These are phyloP conservation scores for Anaspis maculata DNA, from an alignment of 2,888 invertebrate genomes.

Conservation along the genomic window DNA sequence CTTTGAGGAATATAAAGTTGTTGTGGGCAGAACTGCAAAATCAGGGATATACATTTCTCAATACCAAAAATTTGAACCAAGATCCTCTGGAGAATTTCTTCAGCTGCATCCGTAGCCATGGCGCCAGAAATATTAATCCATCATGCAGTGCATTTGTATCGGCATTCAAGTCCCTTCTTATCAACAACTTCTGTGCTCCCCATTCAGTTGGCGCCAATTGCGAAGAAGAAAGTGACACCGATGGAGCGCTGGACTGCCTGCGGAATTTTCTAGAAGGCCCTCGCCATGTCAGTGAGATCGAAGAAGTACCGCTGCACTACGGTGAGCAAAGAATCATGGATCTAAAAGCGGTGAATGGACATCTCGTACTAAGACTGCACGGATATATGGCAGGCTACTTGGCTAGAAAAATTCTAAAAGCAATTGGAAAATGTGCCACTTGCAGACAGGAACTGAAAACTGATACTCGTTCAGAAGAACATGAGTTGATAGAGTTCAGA, in stretches of 20 bases:
- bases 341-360: not conserved
- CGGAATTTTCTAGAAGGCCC: not conserved
- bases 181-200: slow-evolving; percentile 13
- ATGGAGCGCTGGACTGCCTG: slow-evolving; percentile 7
- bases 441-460: not conserved
- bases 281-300: not conserved
- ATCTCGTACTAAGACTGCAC: not conserved
- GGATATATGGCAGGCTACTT: not conserved
- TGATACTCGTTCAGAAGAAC: not conserved
- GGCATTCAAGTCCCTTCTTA: slow-evolving; percentile 9
- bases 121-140: slow-evolving; percentile 10
- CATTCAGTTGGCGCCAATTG: slow-evolving; percentile 11
- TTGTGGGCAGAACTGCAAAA: not conserved
- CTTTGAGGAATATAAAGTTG: not conserved
- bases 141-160: slow-evolving; percentile 9
- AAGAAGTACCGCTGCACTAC: not conserved
- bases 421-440: not conserved
- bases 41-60: not conserved
- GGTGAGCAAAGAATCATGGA: not conserved
- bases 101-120: slow-evolving; percentile 5
- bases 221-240: slow-evolving; percentile 10
- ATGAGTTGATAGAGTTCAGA: not conserved
- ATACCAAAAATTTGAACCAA: slow-evolving; percentile 10
- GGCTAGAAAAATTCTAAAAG: not conserved
- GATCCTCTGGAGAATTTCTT: slow-evolving; percentile 16